Evolutionary conservation across 2,888 invertebrate species (phyloP).

Genomic region (Eristalis tenax): DNA sequence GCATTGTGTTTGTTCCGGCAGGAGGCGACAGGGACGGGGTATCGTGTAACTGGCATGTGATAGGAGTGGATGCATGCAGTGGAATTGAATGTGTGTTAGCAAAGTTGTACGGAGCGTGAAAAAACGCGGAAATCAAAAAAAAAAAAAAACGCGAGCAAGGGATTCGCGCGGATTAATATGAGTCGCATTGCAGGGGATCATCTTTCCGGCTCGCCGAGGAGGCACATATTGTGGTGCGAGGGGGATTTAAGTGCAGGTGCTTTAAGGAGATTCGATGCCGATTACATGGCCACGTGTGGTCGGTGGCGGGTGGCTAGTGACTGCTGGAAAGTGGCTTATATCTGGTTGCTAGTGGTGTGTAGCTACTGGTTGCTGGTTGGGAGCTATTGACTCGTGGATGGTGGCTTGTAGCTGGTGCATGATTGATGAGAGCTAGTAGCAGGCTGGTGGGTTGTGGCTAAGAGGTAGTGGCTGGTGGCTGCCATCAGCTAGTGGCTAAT

Average conservation of each 20-base stretch:
- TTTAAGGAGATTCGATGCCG: too few relatives aligned
- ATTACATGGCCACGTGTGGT: too few relatives aligned
- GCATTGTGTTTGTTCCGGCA: not conserved
- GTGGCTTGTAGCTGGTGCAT: too few relatives aligned
- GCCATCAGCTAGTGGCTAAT: too few relatives aligned
- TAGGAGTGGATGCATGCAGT: conserved; percentile 16
- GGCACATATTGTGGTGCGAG: not conserved
- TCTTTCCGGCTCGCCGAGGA: not conserved
- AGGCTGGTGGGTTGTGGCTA: too few relatives aligned
- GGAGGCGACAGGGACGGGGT: not conserved
- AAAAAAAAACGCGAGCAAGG: conserved; percentile 20
- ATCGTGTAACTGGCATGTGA: conserved; percentile 42
- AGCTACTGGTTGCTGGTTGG: too few relatives aligned
- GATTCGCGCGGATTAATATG: conserved; percentile 37
- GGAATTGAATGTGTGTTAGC: conserved; percentile 65
- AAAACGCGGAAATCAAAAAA: conserved; percentile 36
- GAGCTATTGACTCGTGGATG: too few relatives aligned
- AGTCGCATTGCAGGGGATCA: not conserved
- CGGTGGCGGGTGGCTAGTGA: too few relatives aligned
- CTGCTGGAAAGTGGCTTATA: too few relatives aligned
- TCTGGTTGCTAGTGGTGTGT: too few relatives aligned
- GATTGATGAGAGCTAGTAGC: too few relatives aligned
- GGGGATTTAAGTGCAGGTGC: not conserved
- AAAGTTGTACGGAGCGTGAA: conserved; percentile 44
- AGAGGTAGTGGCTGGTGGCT: too few relatives aligned